Conservation (phyloP, 2,797 vertebrate species). For the Rousettus madagascariensis region DNA sequence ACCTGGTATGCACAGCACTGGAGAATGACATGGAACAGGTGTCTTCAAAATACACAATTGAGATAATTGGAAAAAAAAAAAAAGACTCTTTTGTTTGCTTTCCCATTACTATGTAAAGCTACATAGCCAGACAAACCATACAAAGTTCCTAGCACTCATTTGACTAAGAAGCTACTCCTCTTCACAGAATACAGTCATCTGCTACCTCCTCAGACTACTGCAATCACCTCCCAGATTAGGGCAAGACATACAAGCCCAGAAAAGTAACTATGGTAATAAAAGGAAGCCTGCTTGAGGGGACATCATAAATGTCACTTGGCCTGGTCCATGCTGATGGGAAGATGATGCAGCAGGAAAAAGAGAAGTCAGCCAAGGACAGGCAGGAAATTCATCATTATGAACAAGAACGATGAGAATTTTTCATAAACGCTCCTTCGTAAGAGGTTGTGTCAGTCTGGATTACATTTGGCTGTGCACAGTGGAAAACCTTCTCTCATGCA, state of each 20-base stretch:
- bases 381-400: neutral
- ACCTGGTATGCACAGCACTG: neutral
- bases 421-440: neutral
- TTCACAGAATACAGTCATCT: neutral
- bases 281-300: neutral
- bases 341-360: neutral
- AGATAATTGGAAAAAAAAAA: neutral
- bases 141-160: neutral
- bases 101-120: neutral
- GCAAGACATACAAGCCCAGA: neutral
- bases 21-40: neutral
- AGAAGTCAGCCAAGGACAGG: neutral
- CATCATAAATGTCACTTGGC: neutral
- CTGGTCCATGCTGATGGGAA: neutral
- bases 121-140: neutral
- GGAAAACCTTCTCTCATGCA: neutral
- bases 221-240: neutral
- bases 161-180: neutral
- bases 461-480: neutral
- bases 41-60: slow-evolving; percentile 1
- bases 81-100: neutral
- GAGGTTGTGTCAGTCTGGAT: neutral
- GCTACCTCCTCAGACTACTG: neutral
- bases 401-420: neutral
- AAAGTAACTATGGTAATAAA: neutral